A percentile compares a stretch with the other conserved stretches of the same genome.
Conservation (phyloP, 2,888 invertebrate species). For the Tupiocoris notatus region DNA sequence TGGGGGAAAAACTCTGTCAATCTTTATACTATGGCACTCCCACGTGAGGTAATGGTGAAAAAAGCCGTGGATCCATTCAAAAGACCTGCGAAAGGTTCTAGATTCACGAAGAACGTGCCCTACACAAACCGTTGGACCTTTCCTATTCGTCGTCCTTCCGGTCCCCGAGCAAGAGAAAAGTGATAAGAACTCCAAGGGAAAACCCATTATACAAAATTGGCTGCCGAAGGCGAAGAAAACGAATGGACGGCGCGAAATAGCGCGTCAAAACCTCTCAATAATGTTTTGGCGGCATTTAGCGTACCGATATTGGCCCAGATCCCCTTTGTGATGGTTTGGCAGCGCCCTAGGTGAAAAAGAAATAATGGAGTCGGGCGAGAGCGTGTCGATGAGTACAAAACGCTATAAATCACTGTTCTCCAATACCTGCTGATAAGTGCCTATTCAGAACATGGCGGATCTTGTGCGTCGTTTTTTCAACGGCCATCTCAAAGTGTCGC, state of each 20-base stretch:
- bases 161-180: conserved; percentile 1
- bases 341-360: background rate
- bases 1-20: background rate
- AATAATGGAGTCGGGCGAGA: background rate
- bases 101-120: background rate
- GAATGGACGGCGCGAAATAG: background rate
- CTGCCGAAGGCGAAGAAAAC: conserved; percentile 5
- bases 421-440: background rate
- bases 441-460: too few species aligned
- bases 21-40: background rate
- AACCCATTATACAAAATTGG: conserved; percentile 28
- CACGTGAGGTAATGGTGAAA: background rate
- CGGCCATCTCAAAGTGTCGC: too few species aligned
- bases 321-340: background rate
- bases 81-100: background rate
- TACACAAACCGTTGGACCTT: background rate
- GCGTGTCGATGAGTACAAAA: background rate
- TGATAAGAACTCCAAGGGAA: conserved; percentile 19
- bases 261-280: conserved; percentile 16
- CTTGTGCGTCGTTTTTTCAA: too few species aligned
- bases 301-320: conserved; percentile 3
- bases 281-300: conserved; percentile 12
- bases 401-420: background rate
- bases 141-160: background rate
- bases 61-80: conserved; percentile 1